A percentile compares a stretch with the other conserved stretches of the same genome.
phyloP scores from a whole-genome alignment of 1,140 invertebrate genomes.

The Drosophila navojoa region DNA sequence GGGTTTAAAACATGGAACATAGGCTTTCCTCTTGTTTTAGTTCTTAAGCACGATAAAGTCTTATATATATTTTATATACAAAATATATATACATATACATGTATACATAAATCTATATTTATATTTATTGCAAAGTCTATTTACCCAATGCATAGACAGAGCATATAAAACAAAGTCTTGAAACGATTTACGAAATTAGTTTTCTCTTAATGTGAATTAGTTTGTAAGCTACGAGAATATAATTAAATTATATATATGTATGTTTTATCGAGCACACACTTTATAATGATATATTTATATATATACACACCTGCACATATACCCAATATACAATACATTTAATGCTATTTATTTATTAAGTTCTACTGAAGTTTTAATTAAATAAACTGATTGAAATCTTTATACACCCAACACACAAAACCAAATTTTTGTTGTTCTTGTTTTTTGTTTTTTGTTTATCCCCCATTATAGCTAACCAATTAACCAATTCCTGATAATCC shows the following conservation, averaged over 20 bases:
- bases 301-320: constrained; percentile 14
- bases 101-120: neutral
- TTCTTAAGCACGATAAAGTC: constrained; percentile 17
- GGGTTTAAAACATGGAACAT: neutral
- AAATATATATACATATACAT: constrained; percentile 6
- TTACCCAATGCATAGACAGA: constrained; percentile 42
- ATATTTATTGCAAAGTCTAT: constrained; percentile 7
- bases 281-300: constrained; percentile 33
- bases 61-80: constrained; percentile 8
- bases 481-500: neutral
- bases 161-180: constrained; percentile 37
- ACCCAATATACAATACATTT: constrained; percentile 8
- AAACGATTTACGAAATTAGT: constrained; percentile 59
- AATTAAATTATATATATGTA: constrained; percentile 8
- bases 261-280: constrained; percentile 58
- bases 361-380: constrained; percentile 46
- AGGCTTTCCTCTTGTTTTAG: constrained; percentile 28
- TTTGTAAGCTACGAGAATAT: constrained; percentile 41
- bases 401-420: constrained; percentile 28
- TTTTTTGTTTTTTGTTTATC: constrained; percentile 4
- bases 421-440: neutral
- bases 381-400: constrained; percentile 63
- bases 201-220: constrained; percentile 48
- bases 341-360: constrained; percentile 51
- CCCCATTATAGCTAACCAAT: neutral